Conservation (phyloP, 2,113 vertebrate species). For the Muscicapa adusta region DNA sequence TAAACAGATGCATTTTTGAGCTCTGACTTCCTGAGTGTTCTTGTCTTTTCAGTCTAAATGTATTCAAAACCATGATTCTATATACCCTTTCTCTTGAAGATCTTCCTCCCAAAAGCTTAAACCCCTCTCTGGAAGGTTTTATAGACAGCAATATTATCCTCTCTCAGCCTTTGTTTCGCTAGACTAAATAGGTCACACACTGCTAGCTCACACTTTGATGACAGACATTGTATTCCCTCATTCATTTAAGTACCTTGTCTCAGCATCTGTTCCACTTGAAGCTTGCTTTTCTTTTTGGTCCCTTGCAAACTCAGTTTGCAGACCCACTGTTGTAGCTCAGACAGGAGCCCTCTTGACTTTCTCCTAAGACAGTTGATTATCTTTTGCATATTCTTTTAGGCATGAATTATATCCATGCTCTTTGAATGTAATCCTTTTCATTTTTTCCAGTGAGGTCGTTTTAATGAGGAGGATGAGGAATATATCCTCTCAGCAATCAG, state of each 20-base stretch:
- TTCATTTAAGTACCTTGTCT: background rate
- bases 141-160: background rate
- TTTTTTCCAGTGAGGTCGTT: background rate
- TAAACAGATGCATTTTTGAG: background rate
- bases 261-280: background rate
- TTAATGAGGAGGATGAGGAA: background rate
- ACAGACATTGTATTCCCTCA: background rate
- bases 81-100: background rate
- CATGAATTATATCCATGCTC: background rate
- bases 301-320: background rate
- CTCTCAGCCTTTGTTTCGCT: background rate
- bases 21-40: background rate
- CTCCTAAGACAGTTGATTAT: background rate
- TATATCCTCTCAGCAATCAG: background rate
- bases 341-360: background rate
- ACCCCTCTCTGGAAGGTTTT: background rate
- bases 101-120: background rate
- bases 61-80: background rate
- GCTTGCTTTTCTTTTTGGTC: background rate
- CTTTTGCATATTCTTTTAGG: background rate
- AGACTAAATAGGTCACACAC: background rate
- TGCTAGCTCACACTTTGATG: background rate
- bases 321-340: background rate
- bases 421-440: background rate
- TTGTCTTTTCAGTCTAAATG: background rate